Evolutionary conservation across 2,888 invertebrate genomes (phyloP).

Genomic region (Sepiola atlantica): DNA sequence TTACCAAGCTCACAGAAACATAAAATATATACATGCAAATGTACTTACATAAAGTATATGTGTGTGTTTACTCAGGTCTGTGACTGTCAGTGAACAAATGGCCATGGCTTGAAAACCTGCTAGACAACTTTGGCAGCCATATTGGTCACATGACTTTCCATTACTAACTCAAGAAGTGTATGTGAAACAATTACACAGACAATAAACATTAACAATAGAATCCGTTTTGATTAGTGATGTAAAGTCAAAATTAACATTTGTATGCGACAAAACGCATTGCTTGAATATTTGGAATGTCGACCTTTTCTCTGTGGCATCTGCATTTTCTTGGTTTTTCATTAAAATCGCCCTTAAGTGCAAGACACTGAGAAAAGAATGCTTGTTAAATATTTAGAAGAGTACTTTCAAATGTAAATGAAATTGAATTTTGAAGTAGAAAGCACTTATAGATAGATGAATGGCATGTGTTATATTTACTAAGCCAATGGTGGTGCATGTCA

Average conservation of each 20-base stretch:
- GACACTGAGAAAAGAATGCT: no score
- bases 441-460: no score
- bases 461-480: no score
- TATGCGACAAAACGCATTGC: not conserved
- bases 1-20: not conserved
- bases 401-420: no score
- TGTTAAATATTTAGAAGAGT: no score
- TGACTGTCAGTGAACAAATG: not conserved
- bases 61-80: not conserved
- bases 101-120: not conserved
- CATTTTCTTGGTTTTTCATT: not conserved
- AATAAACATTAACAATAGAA: conserved; percentile 32
- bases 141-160: not conserved
- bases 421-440: no score
- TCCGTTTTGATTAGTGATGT: not conserved
- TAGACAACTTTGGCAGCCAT: not conserved
- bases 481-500: no score
- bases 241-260: not conserved
- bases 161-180: not conserved
- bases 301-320: not conserved
- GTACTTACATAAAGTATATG: no score
- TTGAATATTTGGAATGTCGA: not conserved
- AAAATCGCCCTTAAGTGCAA: not conserved
- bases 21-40: not conserved
- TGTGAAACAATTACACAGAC: conserved; percentile 19